phyloP scores from a whole-genome alignment of 2,888 invertebrate genomes.

The Gasteruption jaculator region DNA sequence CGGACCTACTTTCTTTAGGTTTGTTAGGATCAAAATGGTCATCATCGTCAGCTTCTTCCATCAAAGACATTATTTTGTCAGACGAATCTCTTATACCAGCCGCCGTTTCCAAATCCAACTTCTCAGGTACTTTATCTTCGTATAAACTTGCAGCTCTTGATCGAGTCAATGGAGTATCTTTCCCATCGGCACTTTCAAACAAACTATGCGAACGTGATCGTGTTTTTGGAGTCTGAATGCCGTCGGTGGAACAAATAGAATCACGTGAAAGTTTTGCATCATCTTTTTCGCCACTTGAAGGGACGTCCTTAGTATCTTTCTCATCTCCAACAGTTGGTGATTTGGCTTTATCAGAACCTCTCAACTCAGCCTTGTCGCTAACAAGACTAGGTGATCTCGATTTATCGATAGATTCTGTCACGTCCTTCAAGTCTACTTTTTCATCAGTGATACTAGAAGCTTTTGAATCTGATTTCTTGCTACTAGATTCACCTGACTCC shows the following conservation, averaged over 20 bases:
- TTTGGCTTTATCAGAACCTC: conserved; percentile 7
- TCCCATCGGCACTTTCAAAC: conserved; percentile 36
- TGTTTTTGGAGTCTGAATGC: conserved; percentile 30
- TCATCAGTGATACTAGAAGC: conserved; percentile 7
- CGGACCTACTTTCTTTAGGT: neutral
- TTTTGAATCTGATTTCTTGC: too few species aligned
- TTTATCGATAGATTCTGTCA: conserved; percentile 4
- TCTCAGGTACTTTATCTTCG: conserved; percentile 36
- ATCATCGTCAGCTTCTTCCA: neutral
- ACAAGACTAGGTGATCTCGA: conserved; percentile 16
- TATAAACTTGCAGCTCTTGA: conserved; percentile 41
- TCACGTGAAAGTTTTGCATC: conserved; percentile 8
- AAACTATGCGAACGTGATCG: conserved; percentile 41
- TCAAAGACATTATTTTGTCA: neutral
- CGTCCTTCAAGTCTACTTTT: conserved; percentile 8
- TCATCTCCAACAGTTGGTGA: conserved; percentile 14
- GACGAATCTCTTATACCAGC: too few species aligned
- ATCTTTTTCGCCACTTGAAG: conserved; percentile 29
- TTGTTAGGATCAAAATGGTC: neutral
- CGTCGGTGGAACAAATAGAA: too few species aligned
- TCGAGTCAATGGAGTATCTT: conserved; percentile 34
- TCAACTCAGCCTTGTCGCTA: conserved; percentile 3
- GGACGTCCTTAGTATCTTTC: conserved; percentile 16
- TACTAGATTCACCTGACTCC: too few species aligned
- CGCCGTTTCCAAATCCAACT: conserved; percentile 12